A percentile compares a stretch with the other conserved stretches of the same genome.
Evolutionary conservation across 2,113 vertebrate species (phyloP).

Genomic region (Sinocyclocheilus anophthalmus): DNA sequence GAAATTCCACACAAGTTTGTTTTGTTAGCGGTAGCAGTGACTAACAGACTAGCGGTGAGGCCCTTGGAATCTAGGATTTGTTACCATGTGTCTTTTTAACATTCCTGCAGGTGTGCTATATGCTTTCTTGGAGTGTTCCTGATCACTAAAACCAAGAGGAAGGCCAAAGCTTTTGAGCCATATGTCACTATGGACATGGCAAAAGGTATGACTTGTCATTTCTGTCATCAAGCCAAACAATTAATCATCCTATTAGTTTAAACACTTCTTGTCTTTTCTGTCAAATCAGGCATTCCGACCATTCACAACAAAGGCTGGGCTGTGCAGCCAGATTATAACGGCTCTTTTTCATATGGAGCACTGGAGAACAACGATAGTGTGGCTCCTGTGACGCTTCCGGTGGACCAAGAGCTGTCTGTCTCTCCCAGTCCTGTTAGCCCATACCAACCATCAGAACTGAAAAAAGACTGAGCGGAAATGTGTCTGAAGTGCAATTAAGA

Average conservation of each 20-base stretch:
- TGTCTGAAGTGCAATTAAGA: neutral
- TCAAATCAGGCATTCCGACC: constrained; percentile 82
- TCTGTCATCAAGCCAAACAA: neutral
- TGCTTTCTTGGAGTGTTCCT: constrained; percentile 92
- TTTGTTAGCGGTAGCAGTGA: neutral
- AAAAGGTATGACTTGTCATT: constrained; percentile 77
- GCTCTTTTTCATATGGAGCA: constrained; percentile 92
- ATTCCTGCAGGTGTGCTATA: constrained; percentile 77
- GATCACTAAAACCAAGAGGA: constrained; percentile 89
- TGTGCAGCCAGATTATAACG: constrained; percentile 87
- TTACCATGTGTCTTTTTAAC: constrained; percentile 5
- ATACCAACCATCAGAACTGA: constrained; percentile 74
- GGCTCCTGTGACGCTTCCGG: constrained; percentile 75
- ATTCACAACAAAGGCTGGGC: constrained; percentile 87
- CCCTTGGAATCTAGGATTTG: neutral
- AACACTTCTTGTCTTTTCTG: neutral
- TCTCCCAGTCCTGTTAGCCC: constrained; percentile 59
- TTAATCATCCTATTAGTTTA: neutral
- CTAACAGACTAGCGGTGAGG: neutral
- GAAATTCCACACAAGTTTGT: neutral
- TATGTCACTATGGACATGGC: constrained; percentile 94
- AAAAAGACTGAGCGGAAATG: constrained; percentile 71
- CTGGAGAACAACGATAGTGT: constrained; percentile 88
- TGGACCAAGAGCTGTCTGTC: constrained; percentile 74
- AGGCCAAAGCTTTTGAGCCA: constrained; percentile 85